A percentile compares a stretch with the other conserved stretches of the same genome.
These are phyloP conservation scores for Eupithecia centaureata DNA, from an alignment of 2,888 invertebrate species.

Conservation along the genomic window DNA sequence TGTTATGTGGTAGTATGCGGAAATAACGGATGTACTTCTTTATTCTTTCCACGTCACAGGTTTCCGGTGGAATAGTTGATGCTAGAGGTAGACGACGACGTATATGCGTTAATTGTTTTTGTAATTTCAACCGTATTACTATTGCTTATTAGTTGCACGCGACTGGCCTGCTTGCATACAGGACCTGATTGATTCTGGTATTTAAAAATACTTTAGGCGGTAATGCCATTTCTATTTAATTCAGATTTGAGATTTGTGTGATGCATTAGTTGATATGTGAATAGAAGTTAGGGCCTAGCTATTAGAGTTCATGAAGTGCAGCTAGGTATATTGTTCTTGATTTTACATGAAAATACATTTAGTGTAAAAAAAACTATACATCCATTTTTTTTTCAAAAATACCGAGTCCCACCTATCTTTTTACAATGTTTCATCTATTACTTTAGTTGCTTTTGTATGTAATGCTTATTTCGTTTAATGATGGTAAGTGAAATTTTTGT, in stretches of 20 bases:
- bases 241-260: not conserved
- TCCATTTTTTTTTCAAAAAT: too few relatives aligned
- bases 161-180: slow-evolving; percentile 30
- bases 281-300: not conserved
- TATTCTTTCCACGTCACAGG: slow-evolving; percentile 69
- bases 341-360: not conserved
- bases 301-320: not conserved
- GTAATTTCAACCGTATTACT: slow-evolving; percentile 44
- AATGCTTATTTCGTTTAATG: too few relatives aligned
- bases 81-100: slow-evolving; percentile 40
- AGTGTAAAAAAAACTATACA: too few relatives aligned
- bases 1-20: slow-evolving; percentile 58
- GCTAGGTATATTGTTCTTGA: not conserved
- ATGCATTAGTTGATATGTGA: not conserved
- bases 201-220: not conserved
- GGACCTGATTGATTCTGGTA: not conserved
- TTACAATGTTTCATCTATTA: too few relatives aligned
- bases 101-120: slow-evolving; percentile 67
- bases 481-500: too few relatives aligned
- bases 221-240: not conserved
- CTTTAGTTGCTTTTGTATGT: too few relatives aligned
- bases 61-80: slow-evolving; percentile 72
- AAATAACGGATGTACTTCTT: slow-evolving; percentile 73
- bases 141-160: slow-evolving; percentile 55
- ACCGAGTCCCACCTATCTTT: not conserved